Evolutionary conservation across 2,113 vertebrate genomes (phyloP).

Genomic region (Donacobius atricapilla): DNA sequence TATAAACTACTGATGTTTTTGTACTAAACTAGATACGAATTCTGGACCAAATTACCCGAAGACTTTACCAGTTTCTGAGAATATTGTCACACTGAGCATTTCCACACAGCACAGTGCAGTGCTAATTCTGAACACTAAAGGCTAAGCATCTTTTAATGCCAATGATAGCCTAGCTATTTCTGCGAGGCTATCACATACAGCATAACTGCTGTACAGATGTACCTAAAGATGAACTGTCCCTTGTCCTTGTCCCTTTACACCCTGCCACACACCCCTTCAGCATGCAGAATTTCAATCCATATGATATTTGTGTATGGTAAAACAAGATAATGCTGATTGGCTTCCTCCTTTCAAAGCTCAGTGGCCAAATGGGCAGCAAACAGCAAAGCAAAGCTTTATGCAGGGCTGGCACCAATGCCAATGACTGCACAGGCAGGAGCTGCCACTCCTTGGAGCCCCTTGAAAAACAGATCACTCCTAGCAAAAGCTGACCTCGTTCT

Average conservation of each 20-base stretch:
- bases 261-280: neutral
- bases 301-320: neutral
- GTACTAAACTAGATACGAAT: neutral
- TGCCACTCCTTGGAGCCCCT: neutral
- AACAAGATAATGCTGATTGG: neutral
- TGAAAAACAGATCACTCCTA: neutral
- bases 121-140: neutral
- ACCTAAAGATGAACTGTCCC: neutral
- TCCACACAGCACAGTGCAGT: neutral
- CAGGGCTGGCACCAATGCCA: neutral
- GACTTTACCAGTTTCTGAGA: neutral
- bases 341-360: neutral
- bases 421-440: neutral
- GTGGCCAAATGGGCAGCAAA: neutral
- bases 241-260: neutral
- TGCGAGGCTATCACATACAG: neutral
- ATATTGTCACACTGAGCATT: neutral
- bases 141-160: neutral
- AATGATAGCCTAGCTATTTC: neutral
- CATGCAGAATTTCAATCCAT: neutral
- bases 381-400: neutral
- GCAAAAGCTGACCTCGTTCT: neutral
- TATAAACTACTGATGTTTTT: conserved; percentile 9
- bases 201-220: neutral
- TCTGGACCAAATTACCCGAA: neutral